These are phyloP conservation scores for Xyrauchen texanus DNA, from an alignment of 2,113 vertebrate genomes.

Conservation along the genomic window DNA sequence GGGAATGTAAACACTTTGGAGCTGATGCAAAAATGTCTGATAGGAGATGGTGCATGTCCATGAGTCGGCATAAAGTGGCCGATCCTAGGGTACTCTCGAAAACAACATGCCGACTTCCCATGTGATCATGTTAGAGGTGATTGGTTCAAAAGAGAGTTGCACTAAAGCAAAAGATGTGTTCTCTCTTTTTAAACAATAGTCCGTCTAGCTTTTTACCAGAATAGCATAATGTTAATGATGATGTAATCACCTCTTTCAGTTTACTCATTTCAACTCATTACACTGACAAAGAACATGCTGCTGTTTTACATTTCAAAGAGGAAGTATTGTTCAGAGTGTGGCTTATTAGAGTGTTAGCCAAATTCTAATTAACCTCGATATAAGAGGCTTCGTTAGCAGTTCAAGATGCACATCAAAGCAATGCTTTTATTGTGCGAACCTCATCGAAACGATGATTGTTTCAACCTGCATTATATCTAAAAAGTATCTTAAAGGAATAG, in stretches of 20 bases:
- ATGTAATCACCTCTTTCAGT: conserved; percentile 65
- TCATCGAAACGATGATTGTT: conserved; percentile 19
- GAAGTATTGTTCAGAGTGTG: conserved; percentile 57
- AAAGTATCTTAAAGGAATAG: not conserved
- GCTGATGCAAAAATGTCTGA: no score
- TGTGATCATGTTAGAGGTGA: no score
- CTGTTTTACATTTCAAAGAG: conserved; percentile 75
- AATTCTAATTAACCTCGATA: conserved; percentile 64
- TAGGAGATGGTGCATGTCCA: no score
- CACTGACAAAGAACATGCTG: conserved; percentile 66
- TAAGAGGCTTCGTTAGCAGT: conserved; percentile 8
- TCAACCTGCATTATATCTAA: not conserved
- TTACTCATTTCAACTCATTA: conserved; percentile 64
- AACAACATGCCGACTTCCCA: no score
- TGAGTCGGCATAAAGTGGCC: no score
- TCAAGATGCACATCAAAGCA: conserved; percentile 47
- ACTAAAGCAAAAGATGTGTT: no score
- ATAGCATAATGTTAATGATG: conserved; percentile 61
- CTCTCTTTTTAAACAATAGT: no score
- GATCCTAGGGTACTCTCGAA: no score
- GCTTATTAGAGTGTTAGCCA: conserved; percentile 63
- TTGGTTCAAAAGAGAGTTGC: no score
- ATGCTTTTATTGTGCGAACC: conserved; percentile 42
- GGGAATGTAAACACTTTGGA: no score
- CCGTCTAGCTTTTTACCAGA: no score